Base-by-base conservation (phyloP, 1,140 invertebrate genomes). In the Stegodyphus mimosarum region DNA sequence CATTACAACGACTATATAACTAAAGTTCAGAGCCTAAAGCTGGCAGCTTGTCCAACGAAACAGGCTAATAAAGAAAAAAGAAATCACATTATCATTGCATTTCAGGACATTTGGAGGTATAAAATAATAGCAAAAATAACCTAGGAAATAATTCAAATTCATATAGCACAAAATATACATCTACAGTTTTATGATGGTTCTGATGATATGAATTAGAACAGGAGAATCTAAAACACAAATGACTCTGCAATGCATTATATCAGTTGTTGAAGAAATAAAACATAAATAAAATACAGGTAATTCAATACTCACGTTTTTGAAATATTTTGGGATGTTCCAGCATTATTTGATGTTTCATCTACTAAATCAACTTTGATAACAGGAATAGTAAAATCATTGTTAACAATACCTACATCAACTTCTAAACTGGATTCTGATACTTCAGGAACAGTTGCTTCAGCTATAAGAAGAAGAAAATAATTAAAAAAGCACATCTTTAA, bases 361-460 rank as follows among this genome's bases (percentile, higher is more conserved):
- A 49, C 81, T 48, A 60, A 50, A 49, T 84, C 72, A 5, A 84
- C 73, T 70, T 75, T 84, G 33, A 84, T 84, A 15, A 11, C 55
- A 67, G 80, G 80, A 74, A 83, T 63, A 17, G 48, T 49, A 9
- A 75, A 7, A n/a, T 75, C 72, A 76, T 48, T 76, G 9, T 76
- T 75, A 33, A 48, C 17, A 51, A n/a, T 13, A 10, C 50, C 52
- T 60, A 66, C 9, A 69, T 55, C 73, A 0, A 63, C 15, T 18
- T 67, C 72, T 51, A 76, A 49, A 55, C 13, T 50, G 18, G 72
- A 13, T n/a, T 17, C 51, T 7, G 17, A 11, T 6, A 67, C 64
- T 33, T 84, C 81, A 48, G 71, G 72, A 75, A 84, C 81, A 75
- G 51, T 76, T 7, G 53, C 81, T 69, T 84, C 81, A 55, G 66